Conservation (phyloP, 2,113 vertebrate species). For the Camelus dromedarius region DNA sequence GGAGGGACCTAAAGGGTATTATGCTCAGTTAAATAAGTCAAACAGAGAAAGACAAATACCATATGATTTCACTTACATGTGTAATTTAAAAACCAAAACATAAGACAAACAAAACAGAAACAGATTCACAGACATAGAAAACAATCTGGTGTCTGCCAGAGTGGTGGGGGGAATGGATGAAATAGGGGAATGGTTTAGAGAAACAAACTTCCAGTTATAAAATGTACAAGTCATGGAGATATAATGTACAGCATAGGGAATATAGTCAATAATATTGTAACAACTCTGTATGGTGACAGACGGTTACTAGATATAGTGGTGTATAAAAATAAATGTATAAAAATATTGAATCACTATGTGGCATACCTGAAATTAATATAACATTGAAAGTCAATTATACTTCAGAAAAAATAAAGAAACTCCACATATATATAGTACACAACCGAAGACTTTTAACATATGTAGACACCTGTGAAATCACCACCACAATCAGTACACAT, state of each 20-base stretch:
- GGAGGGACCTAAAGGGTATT: background rate
- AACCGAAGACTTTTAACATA: background rate
- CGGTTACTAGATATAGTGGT: background rate
- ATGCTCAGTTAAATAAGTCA: background rate
- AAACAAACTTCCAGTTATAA: background rate
- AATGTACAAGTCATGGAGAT: background rate
- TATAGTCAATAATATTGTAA: background rate
- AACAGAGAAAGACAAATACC: background rate
- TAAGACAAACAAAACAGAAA: background rate
- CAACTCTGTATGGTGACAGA: background rate
- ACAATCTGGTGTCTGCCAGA: background rate
- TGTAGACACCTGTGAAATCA: background rate
- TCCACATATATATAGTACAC: background rate
- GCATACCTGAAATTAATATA: background rate
- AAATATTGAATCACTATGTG: background rate
- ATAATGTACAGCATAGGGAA: background rate
- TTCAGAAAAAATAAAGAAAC: background rate
- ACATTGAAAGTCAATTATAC: background rate
- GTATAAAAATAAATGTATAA: background rate
- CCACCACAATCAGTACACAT: background rate
- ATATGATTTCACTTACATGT: background rate
- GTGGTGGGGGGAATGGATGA: background rate
- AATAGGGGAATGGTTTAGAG: too few relatives aligned
- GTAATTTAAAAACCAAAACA: background rate
- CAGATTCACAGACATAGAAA: background rate